These are phyloP conservation scores for Lophochroa leadbeateri DNA, from an alignment of 2,113 vertebrate species.

Conservation along the genomic window DNA sequence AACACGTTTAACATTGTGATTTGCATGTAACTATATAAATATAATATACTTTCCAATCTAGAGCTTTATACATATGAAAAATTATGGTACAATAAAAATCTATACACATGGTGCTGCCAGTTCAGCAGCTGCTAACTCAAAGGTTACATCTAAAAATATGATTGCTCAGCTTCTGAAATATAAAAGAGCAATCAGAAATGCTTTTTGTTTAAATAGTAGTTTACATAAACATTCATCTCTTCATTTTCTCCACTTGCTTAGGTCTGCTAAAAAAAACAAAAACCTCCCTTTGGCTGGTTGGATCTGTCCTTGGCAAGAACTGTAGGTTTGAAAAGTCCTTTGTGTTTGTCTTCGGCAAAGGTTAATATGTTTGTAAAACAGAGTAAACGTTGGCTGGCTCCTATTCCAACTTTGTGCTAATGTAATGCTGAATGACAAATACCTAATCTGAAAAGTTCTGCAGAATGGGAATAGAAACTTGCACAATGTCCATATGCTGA, in stretches of 20 bases:
- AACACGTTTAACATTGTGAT: slow-evolving; percentile 20
- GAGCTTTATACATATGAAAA: slow-evolving; percentile 67
- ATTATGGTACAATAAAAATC: slow-evolving; percentile 68
- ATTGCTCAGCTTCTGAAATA: slow-evolving; percentile 67
- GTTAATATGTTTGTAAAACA: slow-evolving; percentile 30
- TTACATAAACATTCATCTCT: slow-evolving; percentile 74
- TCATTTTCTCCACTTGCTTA: slow-evolving; percentile 66
- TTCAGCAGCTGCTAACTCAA: slow-evolving; percentile 50
- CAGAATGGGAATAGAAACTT: background rate
- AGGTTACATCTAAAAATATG: slow-evolving; percentile 61
- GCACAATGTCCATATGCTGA: background rate
- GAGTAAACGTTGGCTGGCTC: slow-evolving; percentile 6
- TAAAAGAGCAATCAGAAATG: slow-evolving; percentile 70
- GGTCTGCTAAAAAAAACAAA: slow-evolving; percentile 41
- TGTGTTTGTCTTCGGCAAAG: slow-evolving; percentile 28
- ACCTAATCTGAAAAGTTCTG: slow-evolving; percentile 35
- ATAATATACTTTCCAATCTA: slow-evolving; percentile 53
- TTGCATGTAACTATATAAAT: slow-evolving; percentile 56
- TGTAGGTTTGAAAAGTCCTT: slow-evolving; percentile 51
- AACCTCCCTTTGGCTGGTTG: slow-evolving; percentile 31
- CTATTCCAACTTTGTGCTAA: slow-evolving; percentile 20
- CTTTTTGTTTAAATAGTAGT: slow-evolving; percentile 75
- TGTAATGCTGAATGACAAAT: slow-evolving; percentile 43
- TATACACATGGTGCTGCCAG: slow-evolving; percentile 53
- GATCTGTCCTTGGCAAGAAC: slow-evolving; percentile 56